Percentiles rank a stretch among this genome's conserved stretches.
These are phyloP conservation scores for Montipora sp. DNA, from an alignment of 64 coral and sea anemone genomes.

Conservation along the genomic window DNA sequence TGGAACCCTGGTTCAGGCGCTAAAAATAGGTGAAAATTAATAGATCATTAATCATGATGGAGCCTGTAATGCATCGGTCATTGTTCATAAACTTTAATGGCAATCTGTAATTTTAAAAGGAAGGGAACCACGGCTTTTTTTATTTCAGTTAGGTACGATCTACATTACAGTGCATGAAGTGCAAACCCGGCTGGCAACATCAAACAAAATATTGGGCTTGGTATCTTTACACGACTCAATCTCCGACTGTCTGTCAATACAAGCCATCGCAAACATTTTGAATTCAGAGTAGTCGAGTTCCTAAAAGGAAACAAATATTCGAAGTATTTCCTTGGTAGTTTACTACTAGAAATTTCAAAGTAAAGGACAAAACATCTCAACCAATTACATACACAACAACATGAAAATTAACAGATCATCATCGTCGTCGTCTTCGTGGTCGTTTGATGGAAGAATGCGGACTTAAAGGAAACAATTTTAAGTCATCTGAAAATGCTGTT, in stretches of 20 bases:
- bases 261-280: conserved; percentile 99
- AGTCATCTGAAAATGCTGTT: too few relatives aligned
- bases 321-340: too few relatives aligned
- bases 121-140: background rate
- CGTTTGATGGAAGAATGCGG: background rate
- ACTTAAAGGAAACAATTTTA: too few relatives aligned
- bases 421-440: background rate
- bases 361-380: too few relatives aligned
- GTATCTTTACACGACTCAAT: conserved; percentile 65
- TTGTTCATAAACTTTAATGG: too few relatives aligned
- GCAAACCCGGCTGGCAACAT: background rate
- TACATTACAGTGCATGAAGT: conserved; percentile 30
- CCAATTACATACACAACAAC: too few relatives aligned
- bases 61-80: too few relatives aligned
- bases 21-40: too few relatives aligned
- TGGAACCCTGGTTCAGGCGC: too few relatives aligned
- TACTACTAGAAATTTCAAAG: too few relatives aligned
- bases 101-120: background rate
- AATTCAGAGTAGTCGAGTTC: conserved; percentile 96
- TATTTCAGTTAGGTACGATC: background rate
- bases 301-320: conserved; percentile 40
- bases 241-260: conserved; percentile 91
- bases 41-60: too few relatives aligned
- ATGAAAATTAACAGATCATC: too few relatives aligned
- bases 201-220: conserved; percentile 8